A percentile compares a stretch with the other conserved stretches of the same genome.
phyloP scores from a whole-genome alignment of 2,797 vertebrate genomes.

The Mormyrus hasselquistii region DNA sequence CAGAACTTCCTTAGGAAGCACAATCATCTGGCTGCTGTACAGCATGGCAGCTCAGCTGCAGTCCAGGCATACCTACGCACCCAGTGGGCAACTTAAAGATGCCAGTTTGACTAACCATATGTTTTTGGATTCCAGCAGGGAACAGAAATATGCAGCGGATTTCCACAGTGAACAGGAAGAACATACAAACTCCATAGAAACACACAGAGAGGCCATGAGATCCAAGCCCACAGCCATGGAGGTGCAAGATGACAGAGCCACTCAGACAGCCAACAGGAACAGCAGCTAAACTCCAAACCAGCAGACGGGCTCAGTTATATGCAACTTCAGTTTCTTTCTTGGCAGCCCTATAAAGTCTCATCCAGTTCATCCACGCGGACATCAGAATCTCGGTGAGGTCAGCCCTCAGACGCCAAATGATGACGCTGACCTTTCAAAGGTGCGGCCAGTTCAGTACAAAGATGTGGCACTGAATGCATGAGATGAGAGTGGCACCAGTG shows the following conservation, averaged over 20 bases:
- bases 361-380: background rate
- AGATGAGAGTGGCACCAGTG: background rate
- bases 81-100: background rate
- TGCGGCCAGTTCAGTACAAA: background rate
- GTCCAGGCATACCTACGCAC: background rate
- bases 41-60: background rate
- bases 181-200: background rate
- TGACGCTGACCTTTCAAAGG: background rate
- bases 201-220: background rate
- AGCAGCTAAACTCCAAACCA: background rate
- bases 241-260: background rate
- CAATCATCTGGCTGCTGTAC: background rate
- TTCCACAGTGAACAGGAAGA: background rate
- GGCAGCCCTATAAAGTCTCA: background rate
- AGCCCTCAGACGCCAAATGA: background rate
- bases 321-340: background rate
- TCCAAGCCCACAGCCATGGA: background rate
- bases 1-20: background rate
- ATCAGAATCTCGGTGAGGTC: background rate
- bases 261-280: background rate
- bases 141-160: background rate
- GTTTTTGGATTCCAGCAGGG: background rate
- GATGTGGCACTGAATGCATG: background rate
- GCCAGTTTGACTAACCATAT: background rate
- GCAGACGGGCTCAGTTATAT: background rate